Conservation (phyloP, 2,888 invertebrate species). For the Trachelus tabidus region DNA sequence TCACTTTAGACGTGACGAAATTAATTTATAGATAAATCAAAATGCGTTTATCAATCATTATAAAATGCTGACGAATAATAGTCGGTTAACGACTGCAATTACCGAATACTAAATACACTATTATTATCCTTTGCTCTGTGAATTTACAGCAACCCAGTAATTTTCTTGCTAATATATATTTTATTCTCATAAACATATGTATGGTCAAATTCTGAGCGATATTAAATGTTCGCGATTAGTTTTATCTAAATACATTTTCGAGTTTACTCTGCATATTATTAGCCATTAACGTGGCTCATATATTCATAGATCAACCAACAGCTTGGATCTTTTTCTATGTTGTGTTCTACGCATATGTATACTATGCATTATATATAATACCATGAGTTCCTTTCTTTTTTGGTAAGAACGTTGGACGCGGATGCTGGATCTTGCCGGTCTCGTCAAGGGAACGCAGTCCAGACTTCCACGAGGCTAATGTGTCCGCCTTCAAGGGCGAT, state of each 20-base stretch:
- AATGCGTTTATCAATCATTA: background rate
- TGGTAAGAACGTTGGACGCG: background rate
- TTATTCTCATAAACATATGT: background rate
- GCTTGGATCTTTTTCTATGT: background rate
- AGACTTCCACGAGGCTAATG: background rate
- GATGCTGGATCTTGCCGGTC: background rate
- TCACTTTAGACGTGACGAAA: background rate
- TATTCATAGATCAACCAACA: background rate
- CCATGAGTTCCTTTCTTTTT: background rate
- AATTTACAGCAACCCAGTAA: background rate
- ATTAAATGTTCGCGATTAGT: background rate
- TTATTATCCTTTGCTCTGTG: background rate
- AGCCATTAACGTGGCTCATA: background rate
- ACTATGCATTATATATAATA: background rate
- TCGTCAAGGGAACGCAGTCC: background rate
- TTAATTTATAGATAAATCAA: background rate
- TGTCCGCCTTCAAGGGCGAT: conserved; percentile 17
- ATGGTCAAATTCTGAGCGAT: background rate
- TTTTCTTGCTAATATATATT: background rate
- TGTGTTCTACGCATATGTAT: background rate
- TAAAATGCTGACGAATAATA: background rate
- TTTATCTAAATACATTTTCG: background rate
- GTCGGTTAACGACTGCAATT: background rate
- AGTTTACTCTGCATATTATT: background rate
- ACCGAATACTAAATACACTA: background rate